Base-by-base conservation (phyloP, 1,140 invertebrate genomes). In the Drosophila saltans region DNA sequence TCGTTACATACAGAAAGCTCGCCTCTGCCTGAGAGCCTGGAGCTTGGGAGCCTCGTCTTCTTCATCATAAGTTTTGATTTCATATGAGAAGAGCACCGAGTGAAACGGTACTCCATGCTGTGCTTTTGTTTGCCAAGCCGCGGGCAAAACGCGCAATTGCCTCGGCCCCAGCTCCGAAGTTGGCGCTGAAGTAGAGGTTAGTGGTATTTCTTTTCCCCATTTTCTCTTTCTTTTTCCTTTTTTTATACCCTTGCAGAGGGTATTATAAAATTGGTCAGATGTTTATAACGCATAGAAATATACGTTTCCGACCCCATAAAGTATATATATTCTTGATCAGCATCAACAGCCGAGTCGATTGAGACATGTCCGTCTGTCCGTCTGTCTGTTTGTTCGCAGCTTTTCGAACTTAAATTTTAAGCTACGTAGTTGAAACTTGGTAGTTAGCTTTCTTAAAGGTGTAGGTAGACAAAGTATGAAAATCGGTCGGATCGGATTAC, bases 101-200 rank as follows among this genome's bases (percentile, higher is more conserved):
- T 61, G 58, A 1, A 33, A 28, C 21, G 24, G 48, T 69, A 55
- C 41, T 69, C 65, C 80, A 65, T 67, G 80, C 80, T 83, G 80
- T 73, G 77, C 80, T 89, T 89, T 89, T 89, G 84, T 89, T 89
- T 89, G 81, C 69, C 75, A 9, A 69, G 80, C 84, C 69, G 45
- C 75, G 45, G 65, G 80, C 80, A 30, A 66, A 67, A 78, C 69
- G 65, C 69, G 72, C 59, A 70, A 70, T 64, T 83, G 73, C 64
- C 77, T 80, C 68, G 43, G 45, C 66, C 69, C 26, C 45, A 56
- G 48, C 40, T 33, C 10, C 33, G 11, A n/a, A 72, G 58, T 66
- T 48, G n/a, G 6, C 33, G 41, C 41, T 28, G 39, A 6, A 56
- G 45, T 63, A 2, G 40, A 11, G 6, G 39, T 11, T 33, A 16